phyloP scores from a whole-genome alignment of 35 echinoderm and acorn worm species.

The Apostichopus parvimensis region DNA sequence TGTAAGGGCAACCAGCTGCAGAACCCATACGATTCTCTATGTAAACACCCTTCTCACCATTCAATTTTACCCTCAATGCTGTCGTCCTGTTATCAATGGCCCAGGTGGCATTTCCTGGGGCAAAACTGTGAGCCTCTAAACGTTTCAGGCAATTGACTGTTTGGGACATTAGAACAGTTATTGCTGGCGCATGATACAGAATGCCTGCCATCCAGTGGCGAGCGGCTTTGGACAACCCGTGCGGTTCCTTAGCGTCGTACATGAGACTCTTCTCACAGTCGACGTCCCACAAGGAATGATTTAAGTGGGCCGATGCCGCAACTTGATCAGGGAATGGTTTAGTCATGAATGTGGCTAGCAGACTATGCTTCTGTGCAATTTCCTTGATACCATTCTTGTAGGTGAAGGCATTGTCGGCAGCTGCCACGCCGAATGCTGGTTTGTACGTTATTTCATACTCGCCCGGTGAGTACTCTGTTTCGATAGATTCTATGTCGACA shows the following conservation, averaged over 20 bases:
- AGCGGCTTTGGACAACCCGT: conserved; percentile 57
- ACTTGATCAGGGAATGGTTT: conserved; percentile 49
- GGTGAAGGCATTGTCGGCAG: conserved; percentile 69
- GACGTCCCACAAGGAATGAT: conserved; percentile 73
- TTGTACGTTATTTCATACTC: conserved; percentile 66
- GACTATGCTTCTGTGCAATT: conserved; percentile 56
- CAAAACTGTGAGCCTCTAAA: conserved; percentile 35
- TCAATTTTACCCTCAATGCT: conserved; percentile 58
- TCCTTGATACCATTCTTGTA: conserved; percentile 73
- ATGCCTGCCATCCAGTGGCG: conserved; percentile 73
- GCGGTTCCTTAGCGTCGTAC: conserved; percentile 23
- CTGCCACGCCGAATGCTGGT: conserved; percentile 69
- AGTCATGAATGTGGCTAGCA: conserved; percentile 60
- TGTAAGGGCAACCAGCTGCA: conserved; percentile 54
- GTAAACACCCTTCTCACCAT: conserved; percentile 67
- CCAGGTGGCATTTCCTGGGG: conserved; percentile 65
- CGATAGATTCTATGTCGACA: conserved; percentile 61
- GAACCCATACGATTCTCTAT: conserved; percentile 69
- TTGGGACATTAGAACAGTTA: conserved; percentile 57
- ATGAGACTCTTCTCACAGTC: conserved; percentile 40
- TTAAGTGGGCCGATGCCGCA: conserved; percentile 60
- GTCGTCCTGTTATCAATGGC: conserved; percentile 67
- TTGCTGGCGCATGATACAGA: conserved; percentile 64
- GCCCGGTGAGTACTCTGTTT: conserved; percentile 44
- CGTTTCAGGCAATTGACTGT: conserved; percentile 72